Base-by-base conservation (phyloP, 2,797 vertebrate species). In the Sebastiscus tertius region DNA sequence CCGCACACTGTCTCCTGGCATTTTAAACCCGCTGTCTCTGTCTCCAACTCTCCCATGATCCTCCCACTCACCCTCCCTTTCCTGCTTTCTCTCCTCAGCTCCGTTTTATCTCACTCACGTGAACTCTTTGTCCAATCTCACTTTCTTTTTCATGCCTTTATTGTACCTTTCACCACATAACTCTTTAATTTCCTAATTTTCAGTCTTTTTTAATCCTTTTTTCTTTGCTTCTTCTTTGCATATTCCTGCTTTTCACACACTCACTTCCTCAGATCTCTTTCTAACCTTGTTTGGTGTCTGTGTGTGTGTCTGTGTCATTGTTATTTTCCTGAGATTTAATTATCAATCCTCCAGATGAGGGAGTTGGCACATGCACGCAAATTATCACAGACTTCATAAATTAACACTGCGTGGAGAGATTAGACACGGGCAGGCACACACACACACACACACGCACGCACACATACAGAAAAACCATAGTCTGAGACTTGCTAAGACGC, bases 1-100 rank as follows among this genome's bases (percentile, higher is more conserved):
- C 86, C 33, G 77, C 81, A 80, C 63, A 77, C 71, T 76, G 88
- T 91, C 90, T 92, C 87, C 67, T 88, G 92, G 87, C 89, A 93
- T 94, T 92, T 93, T 56, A 79, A 82, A 87, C 81, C 73, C 31
- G 14, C 73, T 55, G 63, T 75, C 79, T 87, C 62, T 24, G 29
- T 86, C 78, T 90, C 79, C 70, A 66, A 29, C 73, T 89, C 81
- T 75, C 70, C 80, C 59, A 52, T 78, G 72, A 85, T 92, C 77
- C 81, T 85, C 82, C 81, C 82, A 70, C 89, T 82, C 75, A 24
- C 39, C 16, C 54, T 66, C 31, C 4, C 29, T 16, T 46, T 42
- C 55, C 22, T 18, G 60, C 66, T 64, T 26, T 65, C 46, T 63
- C n/a, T 78, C 55, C 27, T 75, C 59, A 58, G 59, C 67, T 34